Evolutionary conservation across 1,140 invertebrate species (phyloP), one percentile per base, ranked within the genome.

Genomic region (Reticulitermes speratus): DNA sequence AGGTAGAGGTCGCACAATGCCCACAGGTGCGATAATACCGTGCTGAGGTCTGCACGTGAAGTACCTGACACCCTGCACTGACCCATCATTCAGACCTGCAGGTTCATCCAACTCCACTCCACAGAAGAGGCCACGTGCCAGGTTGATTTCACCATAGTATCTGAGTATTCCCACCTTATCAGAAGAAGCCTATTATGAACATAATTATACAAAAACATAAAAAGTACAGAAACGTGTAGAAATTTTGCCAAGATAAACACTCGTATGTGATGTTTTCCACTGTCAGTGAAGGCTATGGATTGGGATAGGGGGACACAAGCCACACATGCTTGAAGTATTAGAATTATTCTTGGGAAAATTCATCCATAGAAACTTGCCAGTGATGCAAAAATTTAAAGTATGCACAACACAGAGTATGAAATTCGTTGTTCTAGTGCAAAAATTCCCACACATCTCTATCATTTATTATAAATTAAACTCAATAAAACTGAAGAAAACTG

Each of bases 71-170:
- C 94, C 94, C 38, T 93, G 91, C 12, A 95, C 92, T 69, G 91
- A 90, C 48, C 94, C 94, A 90, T 95, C 94, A 90, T 95, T 93
- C 88, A 93, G 94, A 23, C 94, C 94, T 55, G 91, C 89, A n/a
- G 92, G 90, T n/a, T 91, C 90, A 86, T 92, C 91, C 52, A 94
- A 89, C 89, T 95, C 94, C 25, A 95, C 90, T 19, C 94, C 94
- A 87, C 94, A 94, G 94, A 94, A 95, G 12, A 92, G 89, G 21
- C 93, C 94, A 59, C 92, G 90, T 11, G 92, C 92, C 88, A 94
- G 93, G 86, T 93, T 90, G 38, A 94, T 93, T 23, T 89, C 89
- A 3, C 94, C 94, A 30, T 94, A 89, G 88, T 91, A 95, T 9
- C 92, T 90, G 52, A 95, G 90, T 25, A 91, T 90, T 11, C 94